Conservation (phyloP, 2,888 invertebrate species). For the Autographa pulchrina region DNA sequence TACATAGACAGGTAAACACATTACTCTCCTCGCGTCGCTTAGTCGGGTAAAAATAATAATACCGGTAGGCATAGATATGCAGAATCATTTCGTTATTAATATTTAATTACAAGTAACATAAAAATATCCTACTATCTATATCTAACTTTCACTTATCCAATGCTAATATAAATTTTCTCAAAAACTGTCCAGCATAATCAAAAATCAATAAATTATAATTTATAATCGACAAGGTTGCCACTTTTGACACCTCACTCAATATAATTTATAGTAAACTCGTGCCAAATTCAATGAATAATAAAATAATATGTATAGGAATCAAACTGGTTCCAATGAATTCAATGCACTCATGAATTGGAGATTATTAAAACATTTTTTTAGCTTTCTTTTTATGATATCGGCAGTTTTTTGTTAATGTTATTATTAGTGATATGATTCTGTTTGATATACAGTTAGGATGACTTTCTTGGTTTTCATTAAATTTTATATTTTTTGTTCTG, state of each 20-base stretch:
- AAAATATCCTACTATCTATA: too few relatives aligned
- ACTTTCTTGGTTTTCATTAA: slow-evolving; percentile 26
- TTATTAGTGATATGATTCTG: slow-evolving; percentile 1
- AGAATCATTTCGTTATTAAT: too few relatives aligned
- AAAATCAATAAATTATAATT: neutral
- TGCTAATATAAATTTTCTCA: neutral
- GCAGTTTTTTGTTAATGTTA: slow-evolving; percentile 31
- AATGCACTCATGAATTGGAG: slow-evolving; percentile 11
- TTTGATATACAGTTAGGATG: neutral
- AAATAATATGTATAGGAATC: neutral
- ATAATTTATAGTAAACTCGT: slow-evolving; percentile 26
- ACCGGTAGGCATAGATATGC: too few relatives aligned
- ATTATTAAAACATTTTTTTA: slow-evolving; percentile 14
- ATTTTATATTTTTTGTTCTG: too few relatives aligned
- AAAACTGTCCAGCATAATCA: slow-evolving; percentile 7
- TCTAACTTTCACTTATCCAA: neutral
- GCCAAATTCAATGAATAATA: slow-evolving; percentile 11
- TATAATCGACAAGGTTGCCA: neutral
- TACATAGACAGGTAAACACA: too few relatives aligned
- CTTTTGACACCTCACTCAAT: slow-evolving; percentile 14
- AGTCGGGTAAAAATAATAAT: too few relatives aligned
- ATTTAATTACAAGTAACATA: too few relatives aligned
- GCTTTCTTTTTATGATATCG: slow-evolving; percentile 12
- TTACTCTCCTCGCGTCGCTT: too few relatives aligned
- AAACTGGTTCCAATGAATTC: slow-evolving; percentile 27